Base-by-base conservation (phyloP, 64 coral and sea anemone species). In the Montipora capricornis region DNA sequence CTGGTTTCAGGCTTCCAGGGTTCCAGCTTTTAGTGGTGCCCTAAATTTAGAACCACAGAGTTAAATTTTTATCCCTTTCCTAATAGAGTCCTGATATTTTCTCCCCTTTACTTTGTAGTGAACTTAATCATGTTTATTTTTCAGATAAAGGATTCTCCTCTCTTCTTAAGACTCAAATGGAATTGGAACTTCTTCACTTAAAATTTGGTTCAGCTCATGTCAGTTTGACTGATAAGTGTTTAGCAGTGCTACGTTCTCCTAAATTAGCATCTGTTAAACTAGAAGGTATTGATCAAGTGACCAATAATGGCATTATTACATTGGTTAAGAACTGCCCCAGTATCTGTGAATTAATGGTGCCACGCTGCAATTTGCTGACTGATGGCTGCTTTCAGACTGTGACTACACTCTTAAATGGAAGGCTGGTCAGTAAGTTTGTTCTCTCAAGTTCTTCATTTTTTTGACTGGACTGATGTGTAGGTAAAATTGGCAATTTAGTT, bases 281-380 rank as follows among this genome's bases (percentile, higher is more conserved):
- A 15, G 76, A 84, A 26, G 83, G 59, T 10, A 80, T 94, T 60
- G 96, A 97, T 47, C 84, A 76, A n/a, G 50, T 95, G 46, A 97
- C 93, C 10, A 92, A 73, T 51, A 89, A 53, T 67, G 80, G 89
- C 20, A 71, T 97, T 74, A 49, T 71, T 20, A 92, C 88, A 46
- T 64, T 97, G 55, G 93, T 91, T 15, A 95, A 92, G 59, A 97
- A 97, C 60, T 97, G 96, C 29, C 83, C 89, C 6, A 91, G 89
- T 44, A 88, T 95, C 66, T 80, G 88, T 83, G 89, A 95, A 47
- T 44, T 97, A 6, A 91, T 87, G 68, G 77, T 97, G 69, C 77
- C 52, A 64, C 87, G 96, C 24, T 97, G 96, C 89, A 88, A 60
- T 44, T 88, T 75, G 26, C 45, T 97, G 24, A 57, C 83, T 73